A percentile compares a stretch with the other conserved stretches of the same genome.
phyloP scores from a whole-genome alignment of 2,888 invertebrate species.

The Masnerella sp. region DNA sequence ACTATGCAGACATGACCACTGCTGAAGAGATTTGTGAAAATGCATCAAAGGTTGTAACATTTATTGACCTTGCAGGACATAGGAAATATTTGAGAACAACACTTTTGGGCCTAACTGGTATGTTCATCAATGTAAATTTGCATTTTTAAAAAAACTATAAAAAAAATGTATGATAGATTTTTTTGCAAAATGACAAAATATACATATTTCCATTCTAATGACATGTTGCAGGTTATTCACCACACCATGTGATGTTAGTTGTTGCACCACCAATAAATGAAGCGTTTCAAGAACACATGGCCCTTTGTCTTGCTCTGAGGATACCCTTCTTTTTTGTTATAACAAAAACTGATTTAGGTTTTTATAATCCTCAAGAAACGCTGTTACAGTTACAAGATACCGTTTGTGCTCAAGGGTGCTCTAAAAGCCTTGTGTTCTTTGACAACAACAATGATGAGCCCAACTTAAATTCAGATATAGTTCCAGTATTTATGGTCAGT shows the following conservation, averaged over 20 bases:
- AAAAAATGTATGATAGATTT: no score
- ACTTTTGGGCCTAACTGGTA: constrained; percentile 91
- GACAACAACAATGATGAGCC: constrained; percentile 65
- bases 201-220: no score
- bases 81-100: constrained; percentile 97
- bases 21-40: constrained; percentile 96
- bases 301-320: constrained; percentile 87
- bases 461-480: constrained; percentile 76
- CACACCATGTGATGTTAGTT: constrained; percentile 93
- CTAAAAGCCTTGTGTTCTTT: constrained; percentile 69
- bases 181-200: no score
- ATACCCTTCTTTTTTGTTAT: constrained; percentile 96
- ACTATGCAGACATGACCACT: constrained; percentile 92
- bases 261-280: constrained; percentile 74
- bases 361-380: constrained; percentile 70
- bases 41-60: constrained; percentile 95
- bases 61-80: constrained; percentile 97
- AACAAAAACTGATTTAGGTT: constrained; percentile 94
- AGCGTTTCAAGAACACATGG: constrained; percentile 89
- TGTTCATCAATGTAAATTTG: no score
- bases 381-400: constrained; percentile 69
- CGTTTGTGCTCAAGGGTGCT: constrained; percentile 71
- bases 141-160: no score
- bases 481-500: constrained; percentile 92
- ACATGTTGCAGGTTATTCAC: constrained; percentile 85